A percentile compares a stretch with the other conserved stretches of the same genome.
phyloP scores from a whole-genome alignment of 2,113 vertebrate species.

The Hydrolagus affinis region DNA sequence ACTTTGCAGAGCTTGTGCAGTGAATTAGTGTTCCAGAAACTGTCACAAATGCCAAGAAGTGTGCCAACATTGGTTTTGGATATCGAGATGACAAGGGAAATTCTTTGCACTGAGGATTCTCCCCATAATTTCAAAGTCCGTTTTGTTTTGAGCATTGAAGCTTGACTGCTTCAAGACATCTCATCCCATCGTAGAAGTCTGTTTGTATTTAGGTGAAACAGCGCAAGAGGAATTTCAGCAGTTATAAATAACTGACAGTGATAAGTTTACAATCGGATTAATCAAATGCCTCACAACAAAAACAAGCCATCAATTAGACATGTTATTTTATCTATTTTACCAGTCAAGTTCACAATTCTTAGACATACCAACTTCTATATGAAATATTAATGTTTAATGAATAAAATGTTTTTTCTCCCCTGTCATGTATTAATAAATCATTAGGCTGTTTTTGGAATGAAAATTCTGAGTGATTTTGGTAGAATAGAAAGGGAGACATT shows the following conservation, averaged over 20 bases:
- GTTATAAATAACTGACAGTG: not conserved
- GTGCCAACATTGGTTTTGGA: too few relatives aligned
- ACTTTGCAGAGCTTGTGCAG: too few relatives aligned
- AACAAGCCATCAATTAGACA: not conserved
- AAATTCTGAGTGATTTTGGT: too few relatives aligned
- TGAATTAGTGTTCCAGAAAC: too few relatives aligned
- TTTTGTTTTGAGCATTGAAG: not conserved
- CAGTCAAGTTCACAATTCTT: not conserved
- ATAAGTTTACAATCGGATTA: constrained; percentile 12
- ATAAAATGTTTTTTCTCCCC: too few relatives aligned
- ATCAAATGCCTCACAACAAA: constrained; percentile 16
- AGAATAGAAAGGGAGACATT: too few relatives aligned
- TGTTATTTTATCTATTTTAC: constrained; percentile 5
- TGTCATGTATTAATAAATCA: too few relatives aligned
- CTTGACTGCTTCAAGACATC: not conserved
- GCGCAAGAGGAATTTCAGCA: not conserved
- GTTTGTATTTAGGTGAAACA: not conserved
- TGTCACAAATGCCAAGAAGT: too few relatives aligned
- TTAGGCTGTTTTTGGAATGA: too few relatives aligned
- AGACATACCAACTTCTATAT: not conserved
- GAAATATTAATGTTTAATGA: too few relatives aligned
- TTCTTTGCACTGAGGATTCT: not conserved
- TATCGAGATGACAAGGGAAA: too few relatives aligned
- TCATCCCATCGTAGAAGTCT: too few relatives aligned
- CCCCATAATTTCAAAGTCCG: not conserved